Percentiles rank a stretch among this genome's conserved stretches.
Evolutionary conservation across 2,797 vertebrate species (phyloP).

Genomic region (Anolis apletophallus): DNA sequence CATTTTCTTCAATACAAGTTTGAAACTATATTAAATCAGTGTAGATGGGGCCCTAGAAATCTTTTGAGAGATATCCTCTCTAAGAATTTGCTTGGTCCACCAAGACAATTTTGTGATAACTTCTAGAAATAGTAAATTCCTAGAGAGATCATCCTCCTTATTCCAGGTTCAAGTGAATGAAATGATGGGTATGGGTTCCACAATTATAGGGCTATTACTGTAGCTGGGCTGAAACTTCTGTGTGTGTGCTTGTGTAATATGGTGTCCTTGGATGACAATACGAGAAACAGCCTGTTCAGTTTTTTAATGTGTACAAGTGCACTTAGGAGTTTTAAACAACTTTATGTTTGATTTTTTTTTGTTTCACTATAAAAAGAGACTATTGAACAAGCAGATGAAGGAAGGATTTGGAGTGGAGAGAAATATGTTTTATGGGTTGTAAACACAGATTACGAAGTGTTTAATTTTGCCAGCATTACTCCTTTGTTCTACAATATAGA

Average conservation of each 20-base stretch:
- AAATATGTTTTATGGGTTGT: not conserved
- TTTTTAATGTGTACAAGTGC: conserved; percentile 19
- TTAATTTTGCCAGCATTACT: not conserved
- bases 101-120: too few relatives aligned
- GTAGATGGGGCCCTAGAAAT: too few relatives aligned
- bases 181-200: too few relatives aligned
- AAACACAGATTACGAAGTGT: conserved; percentile 9
- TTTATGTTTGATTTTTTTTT: not conserved
- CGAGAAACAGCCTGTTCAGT: not conserved
- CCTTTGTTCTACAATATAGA: not conserved
- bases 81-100: too few relatives aligned
- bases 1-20: too few relatives aligned
- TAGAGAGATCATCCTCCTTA: too few relatives aligned
- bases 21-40: too few relatives aligned
- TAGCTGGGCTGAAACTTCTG: rapidly evolving
- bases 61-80: too few relatives aligned
- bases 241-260: conserved; percentile 4
- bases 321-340: not conserved
- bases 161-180: too few relatives aligned
- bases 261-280: not conserved
- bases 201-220: too few relatives aligned
- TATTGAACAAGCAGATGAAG: not conserved
- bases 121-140: too few relatives aligned
- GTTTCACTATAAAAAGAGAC: not conserved
- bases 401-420: conserved; percentile 11